Base-by-base conservation (phyloP, 2,888 invertebrate species). In the Taenaris catops region DNA sequence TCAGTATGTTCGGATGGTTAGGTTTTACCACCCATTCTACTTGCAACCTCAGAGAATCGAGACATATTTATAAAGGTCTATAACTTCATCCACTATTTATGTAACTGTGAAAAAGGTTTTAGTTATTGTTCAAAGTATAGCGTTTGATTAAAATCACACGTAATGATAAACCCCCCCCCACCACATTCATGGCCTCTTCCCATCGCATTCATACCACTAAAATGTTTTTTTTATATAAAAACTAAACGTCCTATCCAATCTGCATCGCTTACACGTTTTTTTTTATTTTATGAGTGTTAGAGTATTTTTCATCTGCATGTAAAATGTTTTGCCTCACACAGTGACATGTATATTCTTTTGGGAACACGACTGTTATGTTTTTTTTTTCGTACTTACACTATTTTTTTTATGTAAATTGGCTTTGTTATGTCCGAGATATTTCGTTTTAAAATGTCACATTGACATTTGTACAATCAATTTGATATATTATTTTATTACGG, bases 151-250 rank as follows among this genome's bases (percentile, higher is more conserved):
- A n/a, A n/a, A n/a, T n/a, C n/a, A n/a, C n/a, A n/a, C n/a, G n/a
- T n/a, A n/a, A n/a, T n/a, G n/a, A n/a, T n/a, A n/a, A n/a, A n/a
- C n/a, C n/a, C n/a, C 68, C 14, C 18, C n/a, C n/a, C 18, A 6
- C 70, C 69, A 69, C 64, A 56, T 41, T 76, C 80, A 80, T 75
- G 65, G 78, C 83, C 81, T 80, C 57, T 74, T 81, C 80, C 80
- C 63, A 66, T 71, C 62, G 69, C 68, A 63, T 68, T 58, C 18
- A 16, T 9, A 60, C 34, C 41, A 48, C 46, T 47, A 41, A 47
- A 42, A 42, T 48, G 34, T 41, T 37, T 11, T 38, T 8, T 23
- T n/a, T n/a, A n/a, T n/a, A n/a, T n/a, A n/a, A 9, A 38, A 25
- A 46, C 44, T 51, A 59, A 56, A 43, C 53, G 63, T 68, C 63